Evolutionary conservation across 2,113 vertebrate genomes (phyloP), one percentile per base, ranked within the genome.

Genomic region (Cyrtonyx montezumae): DNA sequence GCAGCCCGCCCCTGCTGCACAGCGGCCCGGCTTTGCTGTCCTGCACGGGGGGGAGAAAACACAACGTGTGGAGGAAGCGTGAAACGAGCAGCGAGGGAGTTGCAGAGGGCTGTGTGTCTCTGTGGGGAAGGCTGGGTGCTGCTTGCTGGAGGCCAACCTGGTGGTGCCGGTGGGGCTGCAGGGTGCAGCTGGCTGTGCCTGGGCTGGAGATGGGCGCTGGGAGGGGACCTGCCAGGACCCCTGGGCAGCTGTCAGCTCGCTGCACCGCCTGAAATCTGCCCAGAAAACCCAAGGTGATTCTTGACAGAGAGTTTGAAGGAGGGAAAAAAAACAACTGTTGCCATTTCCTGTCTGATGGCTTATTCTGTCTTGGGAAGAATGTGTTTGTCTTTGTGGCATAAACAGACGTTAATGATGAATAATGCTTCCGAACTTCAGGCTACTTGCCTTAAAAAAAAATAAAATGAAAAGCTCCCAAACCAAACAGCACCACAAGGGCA

Each of bases 341-440:
- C 92, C 55, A 62, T 95, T 97, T 96, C 94, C 94, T 96, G 94
- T 82, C 81, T 86, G 77, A 85, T 94, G 92, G 80, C 82, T 76
- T 78, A 71, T 89, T 85, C 71, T 94, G 90, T 67, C 81, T 56
- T 67, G 51, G 84, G 93, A 95, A 82, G 86, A 92, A 94, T 88
- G 87, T 62, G 69, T 73, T 53, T 91, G 58, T 86, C 88, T 92
- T 45, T 11, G 20, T 68, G 0, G 9, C 49, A 65, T 66, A 94
- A 94, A 62, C 84, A 86, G 90, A 90, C 59, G 61, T 82, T 92
- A 91, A 89, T 86, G 87, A 91, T 73, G 59, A 96, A 87, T 94
- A 93, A 95, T 63, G 87, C 92, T 95, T 91, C 85, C 82, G 43
- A 2, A 88, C 84, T 91, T 87, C 5, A 0, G 90, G 93, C 86